phyloP scores from a whole-genome alignment of 2,888 invertebrate species.

The Lumbricus terrestris region DNA sequence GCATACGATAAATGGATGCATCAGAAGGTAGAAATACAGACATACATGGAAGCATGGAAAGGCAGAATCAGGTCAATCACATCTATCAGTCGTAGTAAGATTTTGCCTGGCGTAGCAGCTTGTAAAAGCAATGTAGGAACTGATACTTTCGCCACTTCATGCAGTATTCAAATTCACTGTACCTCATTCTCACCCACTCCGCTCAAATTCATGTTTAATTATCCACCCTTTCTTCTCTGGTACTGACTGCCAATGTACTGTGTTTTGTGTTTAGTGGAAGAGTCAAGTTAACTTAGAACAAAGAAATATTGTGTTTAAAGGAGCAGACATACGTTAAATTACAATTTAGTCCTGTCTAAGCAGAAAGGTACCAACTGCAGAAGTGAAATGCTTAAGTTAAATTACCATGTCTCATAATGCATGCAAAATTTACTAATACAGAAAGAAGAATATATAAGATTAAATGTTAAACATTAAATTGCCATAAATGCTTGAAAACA shows the following conservation, averaged over 20 bases:
- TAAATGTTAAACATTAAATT: too few species aligned
- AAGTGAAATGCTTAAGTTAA: neutral
- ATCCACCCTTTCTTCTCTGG: neutral
- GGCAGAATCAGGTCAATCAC: neutral
- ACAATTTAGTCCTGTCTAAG: neutral
- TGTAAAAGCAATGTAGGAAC: neutral
- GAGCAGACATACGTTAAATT: neutral
- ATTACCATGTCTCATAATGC: neutral
- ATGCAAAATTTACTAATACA: neutral
- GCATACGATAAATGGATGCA: neutral
- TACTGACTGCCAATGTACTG: neutral
- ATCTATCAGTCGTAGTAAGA: neutral
- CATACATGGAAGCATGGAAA: neutral
- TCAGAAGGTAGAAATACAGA: neutral
- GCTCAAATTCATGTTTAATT: neutral
- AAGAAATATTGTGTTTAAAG: neutral
- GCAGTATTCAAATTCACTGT: neutral
- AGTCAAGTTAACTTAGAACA: neutral
- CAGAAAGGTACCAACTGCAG: neutral
- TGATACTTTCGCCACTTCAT: neutral
- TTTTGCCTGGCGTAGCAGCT: neutral
- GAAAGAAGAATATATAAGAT: conserved; percentile 37
- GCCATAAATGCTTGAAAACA: neutral
- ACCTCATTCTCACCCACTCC: too few species aligned
- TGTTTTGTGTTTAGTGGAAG: neutral